Base-by-base conservation (phyloP, 2,888 invertebrate species). In the Aproaerema taeniolella region DNA sequence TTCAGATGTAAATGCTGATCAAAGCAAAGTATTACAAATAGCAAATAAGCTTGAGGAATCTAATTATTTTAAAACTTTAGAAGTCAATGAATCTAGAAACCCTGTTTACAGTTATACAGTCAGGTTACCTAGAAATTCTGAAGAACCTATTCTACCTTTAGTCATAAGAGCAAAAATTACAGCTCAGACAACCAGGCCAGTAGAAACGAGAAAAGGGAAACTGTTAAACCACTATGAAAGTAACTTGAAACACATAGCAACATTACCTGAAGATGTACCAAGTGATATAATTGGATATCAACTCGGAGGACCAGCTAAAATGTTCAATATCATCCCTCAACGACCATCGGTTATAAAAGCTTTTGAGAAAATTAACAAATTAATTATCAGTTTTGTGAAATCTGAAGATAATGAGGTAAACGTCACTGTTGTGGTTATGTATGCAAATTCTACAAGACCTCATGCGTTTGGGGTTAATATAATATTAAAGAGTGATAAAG, bases 161-260 rank as follows among this genome's bases (percentile, higher is more conserved):
- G 30, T 37, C 6, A n/a, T 37, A 4, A 29, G 30, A 30, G 37
- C 37, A 8, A 30, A 29, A 12, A 29, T 37, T 12, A 17, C 37
- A 17, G 15, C n/a, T 14, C 2, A 26, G n/a, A 26, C n/a, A 26
- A n/a, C n/a, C n/a, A n/a, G n/a, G n/a, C 26, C 6, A 26, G 5
- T 26, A 20, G 8, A 26, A n/a, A 5, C n/a, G n/a, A 5, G 5
- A 26, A 9, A 5, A 26, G 8, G n/a, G 8, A 20, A 20, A 20
- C 5, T 5, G 26, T n/a, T 26, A 26, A 26, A 26, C 6, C n/a
- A 9, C 11, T 12, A 16, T 14, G 24, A 10, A 2, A 14, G 28
- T n/a, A 35, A 35, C 11, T 15, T 28, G 8, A 15, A 13, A 13
- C 25, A 9, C 13, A 26, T 35, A 10, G 35, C 35, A n/a, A 15